Evolutionary conservation across 2,888 invertebrate genomes (phyloP).

Genomic region (Perithous albicinctus): DNA sequence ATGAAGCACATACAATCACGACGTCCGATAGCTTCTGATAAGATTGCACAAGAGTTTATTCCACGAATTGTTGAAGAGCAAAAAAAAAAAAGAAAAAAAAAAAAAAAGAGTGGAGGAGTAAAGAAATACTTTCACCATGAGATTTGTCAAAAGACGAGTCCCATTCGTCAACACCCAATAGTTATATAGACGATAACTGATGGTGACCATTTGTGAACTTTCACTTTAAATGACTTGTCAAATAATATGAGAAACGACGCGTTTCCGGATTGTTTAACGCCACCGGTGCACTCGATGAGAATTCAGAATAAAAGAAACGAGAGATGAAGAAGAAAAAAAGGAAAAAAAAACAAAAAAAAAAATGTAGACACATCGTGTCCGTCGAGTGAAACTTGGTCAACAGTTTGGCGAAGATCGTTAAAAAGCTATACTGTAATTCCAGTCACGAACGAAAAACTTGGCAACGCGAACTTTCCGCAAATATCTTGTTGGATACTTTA

Average conservation of each 20-base stretch:
- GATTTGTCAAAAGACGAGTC: conserved; percentile 24
- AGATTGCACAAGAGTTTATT: background rate
- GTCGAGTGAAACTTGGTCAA: conserved; percentile 57
- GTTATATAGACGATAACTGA: conserved; percentile 14
- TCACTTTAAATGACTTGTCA: conserved; percentile 55
- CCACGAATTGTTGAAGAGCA: background rate
- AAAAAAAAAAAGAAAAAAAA: no score
- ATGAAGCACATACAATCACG: background rate
- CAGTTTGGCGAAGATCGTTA: conserved; percentile 21
- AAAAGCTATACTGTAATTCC: conserved; percentile 23
- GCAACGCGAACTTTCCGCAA: conserved; percentile 11
- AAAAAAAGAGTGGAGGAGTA: background rate
- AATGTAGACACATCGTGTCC: conserved; percentile 35
- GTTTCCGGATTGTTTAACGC: background rate
- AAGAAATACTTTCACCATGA: conserved; percentile 52
- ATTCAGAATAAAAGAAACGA: conserved; percentile 7
- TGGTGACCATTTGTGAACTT: conserved; percentile 41
- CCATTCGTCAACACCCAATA: conserved; percentile 19
- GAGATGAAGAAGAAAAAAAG: no score
- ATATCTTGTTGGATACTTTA: background rate
- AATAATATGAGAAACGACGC: conserved; percentile 3
- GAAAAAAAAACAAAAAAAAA: conserved; percentile 22
- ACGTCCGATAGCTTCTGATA: background rate
- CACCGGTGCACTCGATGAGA: background rate
- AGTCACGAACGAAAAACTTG: conserved; percentile 42